Evolutionary conservation across 2,797 vertebrate genomes (phyloP).

Genomic region (Chelon auratus): DNA sequence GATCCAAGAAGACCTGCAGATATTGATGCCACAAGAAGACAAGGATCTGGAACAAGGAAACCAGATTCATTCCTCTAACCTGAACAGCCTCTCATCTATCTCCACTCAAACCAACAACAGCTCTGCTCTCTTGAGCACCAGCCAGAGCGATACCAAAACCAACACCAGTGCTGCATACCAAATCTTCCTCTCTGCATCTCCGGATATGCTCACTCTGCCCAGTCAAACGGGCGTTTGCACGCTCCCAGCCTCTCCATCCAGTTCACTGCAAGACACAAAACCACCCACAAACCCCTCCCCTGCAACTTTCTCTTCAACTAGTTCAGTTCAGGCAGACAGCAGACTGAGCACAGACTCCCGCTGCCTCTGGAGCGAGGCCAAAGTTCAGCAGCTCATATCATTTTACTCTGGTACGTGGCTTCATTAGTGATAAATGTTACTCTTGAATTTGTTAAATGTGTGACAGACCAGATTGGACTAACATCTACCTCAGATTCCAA

Average conservation of each 20-base stretch:
- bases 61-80: constrained; percentile 23
- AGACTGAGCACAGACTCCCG: constrained; percentile 29
- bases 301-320: neutral
- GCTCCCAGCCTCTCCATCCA: constrained; percentile 14
- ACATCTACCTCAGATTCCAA: no score
- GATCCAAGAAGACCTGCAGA: constrained; percentile 18
- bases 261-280: constrained; percentile 29
- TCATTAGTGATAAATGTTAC: neutral
- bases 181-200: constrained; percentile 12
- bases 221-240: neutral
- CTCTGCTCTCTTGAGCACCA: neutral
- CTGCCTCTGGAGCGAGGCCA: constrained; percentile 70
- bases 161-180: neutral
- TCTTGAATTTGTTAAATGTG: neutral
- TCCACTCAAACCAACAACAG: constrained; percentile 26
- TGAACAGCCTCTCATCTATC: constrained; percentile 41
- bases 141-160: constrained; percentile 7
- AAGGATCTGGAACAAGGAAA: constrained; percentile 25
- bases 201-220: constrained; percentile 10
- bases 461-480: no score
- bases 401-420: constrained; percentile 69
- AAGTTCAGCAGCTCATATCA: constrained; percentile 71
- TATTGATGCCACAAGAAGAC: constrained; percentile 26
- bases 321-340: constrained; percentile 23
- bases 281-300: neutral